Percentiles rank a stretch among this genome's conserved stretches.
Conservation (phyloP, 2,113 vertebrate species). For the Perca flavescens region DNA sequence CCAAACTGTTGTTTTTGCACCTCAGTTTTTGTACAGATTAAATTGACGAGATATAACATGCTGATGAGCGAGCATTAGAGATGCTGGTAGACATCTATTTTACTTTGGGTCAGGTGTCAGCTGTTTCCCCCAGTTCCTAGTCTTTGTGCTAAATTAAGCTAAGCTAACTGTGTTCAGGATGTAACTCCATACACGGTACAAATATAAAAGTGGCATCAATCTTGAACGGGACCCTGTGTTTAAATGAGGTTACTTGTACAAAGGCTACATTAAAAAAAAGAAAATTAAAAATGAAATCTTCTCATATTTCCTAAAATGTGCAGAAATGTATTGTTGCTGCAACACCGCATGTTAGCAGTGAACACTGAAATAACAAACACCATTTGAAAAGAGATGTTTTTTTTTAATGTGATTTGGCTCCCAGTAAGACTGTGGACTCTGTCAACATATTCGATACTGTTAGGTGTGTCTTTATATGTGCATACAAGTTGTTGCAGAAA, state of each 20-base stretch:
- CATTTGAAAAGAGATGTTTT: neutral
- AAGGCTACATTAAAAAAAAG: too few species aligned
- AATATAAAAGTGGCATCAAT: neutral
- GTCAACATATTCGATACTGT: neutral
- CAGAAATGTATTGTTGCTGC: too few species aligned
- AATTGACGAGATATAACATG: neutral
- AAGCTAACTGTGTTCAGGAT: neutral
- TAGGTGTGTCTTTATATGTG: slow-evolving; percentile 25
- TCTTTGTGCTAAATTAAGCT: neutral
- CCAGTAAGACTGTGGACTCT: neutral
- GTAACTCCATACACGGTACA: neutral
- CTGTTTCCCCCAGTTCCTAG: neutral
- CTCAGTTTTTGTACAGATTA: neutral
- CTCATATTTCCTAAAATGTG: neutral
- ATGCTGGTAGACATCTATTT: neutral
- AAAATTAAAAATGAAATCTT: too few species aligned
- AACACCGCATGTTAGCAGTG: neutral
- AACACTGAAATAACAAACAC: neutral
- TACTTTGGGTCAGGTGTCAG: too few species aligned
- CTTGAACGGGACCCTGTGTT: too few species aligned
- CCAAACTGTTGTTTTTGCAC: too few species aligned
- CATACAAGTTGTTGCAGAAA: neutral
- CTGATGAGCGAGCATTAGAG: neutral
- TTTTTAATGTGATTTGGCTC: neutral
- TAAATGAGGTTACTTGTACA: too few species aligned